Base-by-base conservation (phyloP, 2,888 invertebrate species). In the Exocentrus adspersus region DNA sequence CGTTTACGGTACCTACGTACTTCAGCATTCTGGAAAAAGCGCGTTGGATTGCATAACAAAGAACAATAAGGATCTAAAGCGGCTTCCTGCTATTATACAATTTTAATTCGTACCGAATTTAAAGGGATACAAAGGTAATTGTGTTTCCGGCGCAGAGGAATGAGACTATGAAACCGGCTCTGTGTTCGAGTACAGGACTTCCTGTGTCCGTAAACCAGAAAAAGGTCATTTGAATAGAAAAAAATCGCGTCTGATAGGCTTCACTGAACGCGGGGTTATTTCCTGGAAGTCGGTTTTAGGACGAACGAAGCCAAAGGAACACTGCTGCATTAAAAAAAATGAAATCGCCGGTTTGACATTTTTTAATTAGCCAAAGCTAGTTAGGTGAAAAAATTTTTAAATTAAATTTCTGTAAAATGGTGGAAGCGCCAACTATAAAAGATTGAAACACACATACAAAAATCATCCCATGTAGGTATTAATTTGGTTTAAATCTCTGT, bases 161-260 rank as follows among this genome's bases (percentile, higher is more conserved):
- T 14, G 46, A 46, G 30, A 48, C 52, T 60, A 58, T 43, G 41
- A 43, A 61, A 53, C 61, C 61, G 56, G 64, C 51, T n/a, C n/a
- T 46, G 43, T 30, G 61, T 52, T 46, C 57, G 43, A 54, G 67
- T 60, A 62, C 60, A 62, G 68, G 60, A 69, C 66, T 62, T 69
- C 68, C 59, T 69, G 51, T 51, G 48, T 63, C 62, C 51, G 53
- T 28, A 51, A 59, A 57, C 57, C 64, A 54, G 53, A 66, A 64
- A 62, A 37, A 52, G 28, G 48, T 16, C 48, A n/a, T 19, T 57
- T 37, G 19, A 16, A 12, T 10, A n/a, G 4, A 9, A 53, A 41
- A 41, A 37, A 53, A 53, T 20, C 19, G 37, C 21, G 5, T 20
- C 37, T 2, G 12, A n/a, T 14, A 37, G 37, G 37, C 37, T 37